phyloP scores from a whole-genome alignment of 1,140 invertebrate species.

The Adoxophyes honmai region DNA sequence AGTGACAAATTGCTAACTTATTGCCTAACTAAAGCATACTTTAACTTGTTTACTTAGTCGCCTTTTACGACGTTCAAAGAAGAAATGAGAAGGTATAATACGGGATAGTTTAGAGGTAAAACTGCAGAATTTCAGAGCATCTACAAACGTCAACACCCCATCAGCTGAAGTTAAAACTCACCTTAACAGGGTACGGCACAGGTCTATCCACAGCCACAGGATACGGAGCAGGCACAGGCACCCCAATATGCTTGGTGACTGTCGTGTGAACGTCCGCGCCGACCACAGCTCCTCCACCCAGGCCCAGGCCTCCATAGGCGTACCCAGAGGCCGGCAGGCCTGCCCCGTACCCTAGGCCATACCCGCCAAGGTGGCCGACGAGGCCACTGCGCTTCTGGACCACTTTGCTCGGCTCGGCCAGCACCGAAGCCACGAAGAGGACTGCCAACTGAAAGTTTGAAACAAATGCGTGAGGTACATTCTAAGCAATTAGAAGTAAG shows the following conservation, averaged over 20 bases:
- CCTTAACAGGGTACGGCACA: constrained; percentile 60
- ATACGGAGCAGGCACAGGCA: constrained; percentile 67
- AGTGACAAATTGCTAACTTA: no score
- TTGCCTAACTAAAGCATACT: no score
- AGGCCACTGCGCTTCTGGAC: constrained; percentile 65
- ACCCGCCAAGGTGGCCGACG: constrained; percentile 49
- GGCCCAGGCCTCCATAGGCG: constrained; percentile 21
- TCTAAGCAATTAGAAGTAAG: constrained; percentile 22
- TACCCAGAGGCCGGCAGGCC: constrained; percentile 24
- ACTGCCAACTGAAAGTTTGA: constrained; percentile 49
- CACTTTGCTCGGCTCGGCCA: constrained; percentile 64
- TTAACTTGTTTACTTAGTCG: no score
- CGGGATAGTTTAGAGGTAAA: no score
- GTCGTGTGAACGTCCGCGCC: constrained; percentile 70
- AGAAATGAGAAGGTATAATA: no score
- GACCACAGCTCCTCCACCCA: constrained; percentile 39
- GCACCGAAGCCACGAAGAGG: constrained; percentile 51
- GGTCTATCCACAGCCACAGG: constrained; percentile 67
- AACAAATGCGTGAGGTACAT: constrained; percentile 18
- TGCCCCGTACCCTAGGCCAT: constrained; percentile 22
- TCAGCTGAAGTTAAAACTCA: constrained; percentile 32
- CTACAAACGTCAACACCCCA: no score
- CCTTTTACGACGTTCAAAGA: no score
- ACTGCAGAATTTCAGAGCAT: no score
- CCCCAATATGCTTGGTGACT: constrained; percentile 69